Conservation (phyloP, 2,113 vertebrate species). For the Misgurnus anguillicaudatus region DNA sequence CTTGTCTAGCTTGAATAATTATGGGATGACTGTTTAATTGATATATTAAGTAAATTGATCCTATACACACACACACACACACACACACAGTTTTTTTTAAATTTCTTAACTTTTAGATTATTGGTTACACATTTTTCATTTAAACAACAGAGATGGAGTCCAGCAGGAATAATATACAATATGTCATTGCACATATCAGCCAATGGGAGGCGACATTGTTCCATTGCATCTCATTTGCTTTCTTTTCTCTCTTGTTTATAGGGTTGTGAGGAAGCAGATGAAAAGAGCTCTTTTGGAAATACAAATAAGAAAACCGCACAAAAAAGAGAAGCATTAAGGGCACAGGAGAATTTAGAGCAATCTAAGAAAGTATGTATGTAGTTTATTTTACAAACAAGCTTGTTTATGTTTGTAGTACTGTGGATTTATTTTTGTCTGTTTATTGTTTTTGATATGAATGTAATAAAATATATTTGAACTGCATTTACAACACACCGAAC, state of each 20-base stretch:
- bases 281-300: conserved; percentile 51
- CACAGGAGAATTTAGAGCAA: conserved; percentile 52
- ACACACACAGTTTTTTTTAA: too few species aligned
- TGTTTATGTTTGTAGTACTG: conserved; percentile 3
- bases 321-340: conserved; percentile 62
- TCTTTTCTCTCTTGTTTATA: conserved; percentile 45
- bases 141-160: too few species aligned
- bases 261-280: conserved; percentile 54
- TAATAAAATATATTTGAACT: not conserved
- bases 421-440: not conserved
- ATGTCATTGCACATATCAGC: not conserved
- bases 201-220: conserved; percentile 56
- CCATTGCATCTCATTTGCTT: not conserved
- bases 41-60: too few species aligned
- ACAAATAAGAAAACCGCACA: conserved; percentile 44
- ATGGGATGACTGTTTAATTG: too few species aligned
- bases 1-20: too few species aligned
- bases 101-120: too few species aligned
- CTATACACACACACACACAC: too few species aligned
- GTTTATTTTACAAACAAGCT: not conserved
- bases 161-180: not conserved
- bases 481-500: not conserved
- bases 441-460: not conserved
- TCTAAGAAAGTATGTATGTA: conserved; percentile 66
- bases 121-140: too few species aligned